These are phyloP conservation scores for Ichneumon xanthorius DNA, from an alignment of 2,888 invertebrate genomes.

Conservation along the genomic window DNA sequence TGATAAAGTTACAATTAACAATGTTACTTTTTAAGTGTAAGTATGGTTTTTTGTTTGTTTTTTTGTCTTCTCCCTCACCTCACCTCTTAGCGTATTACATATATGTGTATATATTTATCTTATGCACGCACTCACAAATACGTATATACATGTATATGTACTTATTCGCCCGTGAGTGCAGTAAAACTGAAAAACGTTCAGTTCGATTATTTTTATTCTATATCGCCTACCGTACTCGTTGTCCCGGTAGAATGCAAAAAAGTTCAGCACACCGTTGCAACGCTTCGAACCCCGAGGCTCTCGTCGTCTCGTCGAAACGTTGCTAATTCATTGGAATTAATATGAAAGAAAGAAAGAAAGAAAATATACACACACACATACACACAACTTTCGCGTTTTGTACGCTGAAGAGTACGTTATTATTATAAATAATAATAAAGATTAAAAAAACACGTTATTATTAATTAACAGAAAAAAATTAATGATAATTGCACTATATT, in stretches of 20 bases:
- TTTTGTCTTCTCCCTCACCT: constrained; percentile 16
- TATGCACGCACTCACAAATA: constrained; percentile 72
- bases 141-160: constrained; percentile 75
- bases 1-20: constrained; percentile 76
- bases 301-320: constrained; percentile 19
- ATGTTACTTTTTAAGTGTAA: constrained; percentile 82
- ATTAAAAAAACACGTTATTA: constrained; percentile 69
- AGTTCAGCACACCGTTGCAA: constrained; percentile 35
- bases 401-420: constrained; percentile 73
- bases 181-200: constrained; percentile 37
- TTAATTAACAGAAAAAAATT: constrained; percentile 78
- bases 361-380: constrained; percentile 21
- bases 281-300: constrained; percentile 12
- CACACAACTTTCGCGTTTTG: constrained; percentile 60
- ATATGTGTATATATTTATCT: constrained; percentile 79
- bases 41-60: constrained; percentile 71
- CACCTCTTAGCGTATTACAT: constrained; percentile 71
- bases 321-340: constrained; percentile 15
- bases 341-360: constrained; percentile 1
- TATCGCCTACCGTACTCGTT: constrained; percentile 28
- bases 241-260: constrained; percentile 15
- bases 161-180: constrained; percentile 70
- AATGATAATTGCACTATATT: constrained; percentile 83
- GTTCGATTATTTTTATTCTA: constrained; percentile 30
- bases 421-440: constrained; percentile 74